phyloP scores from a whole-genome alignment of 2,113 vertebrate genomes.

The Lontra canadensis region DNA sequence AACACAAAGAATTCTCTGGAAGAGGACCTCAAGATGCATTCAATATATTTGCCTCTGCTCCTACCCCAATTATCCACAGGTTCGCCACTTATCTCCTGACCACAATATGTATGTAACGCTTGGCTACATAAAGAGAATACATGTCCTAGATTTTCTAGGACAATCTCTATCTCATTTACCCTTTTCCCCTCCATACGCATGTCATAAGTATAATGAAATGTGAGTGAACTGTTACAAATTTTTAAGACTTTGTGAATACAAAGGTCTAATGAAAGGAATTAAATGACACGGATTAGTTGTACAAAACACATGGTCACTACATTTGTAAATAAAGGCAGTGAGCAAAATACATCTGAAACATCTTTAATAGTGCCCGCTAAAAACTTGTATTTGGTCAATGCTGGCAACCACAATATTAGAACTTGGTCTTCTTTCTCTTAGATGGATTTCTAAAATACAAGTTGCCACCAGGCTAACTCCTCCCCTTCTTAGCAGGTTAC shows the following conservation, averaged over 20 bases:
- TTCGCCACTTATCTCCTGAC: background rate
- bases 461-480: background rate
- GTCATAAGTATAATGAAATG: background rate
- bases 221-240: background rate
- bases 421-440: conserved; percentile 2
- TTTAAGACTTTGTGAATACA: background rate
- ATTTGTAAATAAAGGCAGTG: background rate
- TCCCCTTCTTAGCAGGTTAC: background rate
- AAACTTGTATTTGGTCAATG: background rate
- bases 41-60: background rate
- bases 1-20: background rate
- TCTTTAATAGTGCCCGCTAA: background rate
- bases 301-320: background rate
- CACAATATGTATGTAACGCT: background rate
- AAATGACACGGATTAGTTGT: background rate
- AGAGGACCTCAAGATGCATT: background rate
- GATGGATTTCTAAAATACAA: conserved; percentile 26
- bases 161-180: background rate
- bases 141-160: background rate
- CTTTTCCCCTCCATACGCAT: background rate
- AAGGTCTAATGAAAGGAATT: conserved; percentile 24
- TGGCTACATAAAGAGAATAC: background rate
- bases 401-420: background rate
- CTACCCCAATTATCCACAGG: background rate
- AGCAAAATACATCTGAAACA: conserved; percentile 21